A percentile compares a stretch with the other conserved stretches of the same genome.
Conservation (phyloP, 2,113 vertebrate genomes). For the Oxyruncus cristatus region DNA sequence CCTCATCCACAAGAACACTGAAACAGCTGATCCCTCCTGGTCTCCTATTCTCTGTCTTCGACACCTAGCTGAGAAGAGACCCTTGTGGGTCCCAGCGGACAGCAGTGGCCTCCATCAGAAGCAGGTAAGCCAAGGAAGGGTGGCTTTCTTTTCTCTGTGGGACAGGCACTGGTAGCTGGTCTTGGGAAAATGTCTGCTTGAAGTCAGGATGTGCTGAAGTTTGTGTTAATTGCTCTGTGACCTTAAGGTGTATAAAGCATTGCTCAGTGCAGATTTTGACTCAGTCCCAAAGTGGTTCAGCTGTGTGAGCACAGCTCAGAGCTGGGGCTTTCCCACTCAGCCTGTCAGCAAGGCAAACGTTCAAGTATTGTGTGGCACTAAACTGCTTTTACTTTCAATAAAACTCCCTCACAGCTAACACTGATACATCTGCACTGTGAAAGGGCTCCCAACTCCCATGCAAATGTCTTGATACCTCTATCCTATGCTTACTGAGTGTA, state of each 20-base stretch:
- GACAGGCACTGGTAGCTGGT: neutral
- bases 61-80: neutral
- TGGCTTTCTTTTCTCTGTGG: neutral
- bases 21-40: neutral
- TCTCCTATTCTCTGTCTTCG: neutral
- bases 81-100: fast-evolving
- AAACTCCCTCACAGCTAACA: neutral
- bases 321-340: neutral
- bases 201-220: neutral
- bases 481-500: neutral
- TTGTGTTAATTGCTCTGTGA: too few species aligned
- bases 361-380: neutral
- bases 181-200: neutral
- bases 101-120: fast-evolving
- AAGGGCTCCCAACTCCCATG: neutral
- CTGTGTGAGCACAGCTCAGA: neutral
- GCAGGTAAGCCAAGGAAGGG: neutral
- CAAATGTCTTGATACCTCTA: neutral
- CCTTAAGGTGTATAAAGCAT: neutral
- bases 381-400: neutral
- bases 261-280: neutral
- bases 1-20: neutral
- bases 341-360: neutral
- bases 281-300: neutral
- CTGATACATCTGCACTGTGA: neutral